Evolutionary conservation across 2,113 vertebrate species (phyloP), one percentile per base, ranked within the genome.

Genomic region (Lutjanus erythropterus): DNA sequence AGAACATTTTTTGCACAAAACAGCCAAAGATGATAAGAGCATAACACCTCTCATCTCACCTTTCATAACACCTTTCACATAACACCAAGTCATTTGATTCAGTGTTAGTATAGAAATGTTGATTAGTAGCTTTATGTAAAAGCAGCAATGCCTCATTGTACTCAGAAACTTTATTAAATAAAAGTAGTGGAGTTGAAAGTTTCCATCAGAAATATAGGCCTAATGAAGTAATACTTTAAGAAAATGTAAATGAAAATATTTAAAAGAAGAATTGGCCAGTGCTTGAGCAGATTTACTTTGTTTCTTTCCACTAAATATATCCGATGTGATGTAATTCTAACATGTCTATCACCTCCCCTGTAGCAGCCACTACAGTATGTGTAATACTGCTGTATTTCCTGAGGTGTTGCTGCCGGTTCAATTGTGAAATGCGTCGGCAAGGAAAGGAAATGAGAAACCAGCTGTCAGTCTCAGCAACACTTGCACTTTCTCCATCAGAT

Each of bases 331-430:
- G 27, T 35, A 50, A 41, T 42, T 62, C 25, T 8, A 21, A 10
- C 29, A 46, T 29, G 37, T 53, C 10, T 11, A 23, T 33, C 58
- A 65, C 35, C 27, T 44, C 25, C 35, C 29, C 14, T n/a, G 41
- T 11, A 47, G 64, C 67, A 73, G 35, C 35, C 61, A 14, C 7
- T 33, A 52, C 66, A 47, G 44, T 21, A 37, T 11, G 27, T 52
- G 46, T 25, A 71, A 44, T 56, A 61, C 5, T 50, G 47, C 62
- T 75, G 58, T 35, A 58, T 70, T 81, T 82, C 47, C 39, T 55
- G 59, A 53, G 55, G 75, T 83, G 65, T 64, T 77, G 29, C n/a
- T 71, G 29, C n/a, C 68, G 74, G 47, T 80, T 60, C 23, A 62
- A 49, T n/a, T 14, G 23, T 59, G 46, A 84, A 44, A 78, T 65